Evolutionary conservation across 2,888 invertebrate species (phyloP).

Genomic region (Stratiomys singularior): DNA sequence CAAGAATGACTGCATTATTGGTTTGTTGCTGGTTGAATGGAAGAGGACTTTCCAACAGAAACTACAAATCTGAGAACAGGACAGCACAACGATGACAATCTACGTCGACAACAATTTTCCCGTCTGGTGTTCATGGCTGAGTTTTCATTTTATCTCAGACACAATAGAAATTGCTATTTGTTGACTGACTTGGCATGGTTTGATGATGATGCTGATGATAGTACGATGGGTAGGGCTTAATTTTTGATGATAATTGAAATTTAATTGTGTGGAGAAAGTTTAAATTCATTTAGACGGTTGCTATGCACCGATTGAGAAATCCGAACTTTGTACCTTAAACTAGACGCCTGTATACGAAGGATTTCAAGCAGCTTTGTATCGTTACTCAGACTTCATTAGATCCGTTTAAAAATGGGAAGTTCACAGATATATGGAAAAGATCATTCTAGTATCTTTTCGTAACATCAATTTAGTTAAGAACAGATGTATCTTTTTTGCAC

Average conservation of each 20-base stretch:
- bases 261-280: conserved; percentile 13
- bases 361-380: too few species aligned
- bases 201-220: not conserved
- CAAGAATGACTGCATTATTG: conserved; percentile 24
- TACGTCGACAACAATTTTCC: conserved; percentile 13
- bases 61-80: not conserved
- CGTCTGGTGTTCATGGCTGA: conserved; percentile 4
- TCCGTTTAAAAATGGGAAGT: too few species aligned
- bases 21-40: not conserved
- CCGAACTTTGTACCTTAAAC: too few species aligned
- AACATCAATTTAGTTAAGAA: too few species aligned
- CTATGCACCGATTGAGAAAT: too few species aligned
- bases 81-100: conserved; percentile 1
- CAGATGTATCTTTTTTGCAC: too few species aligned
- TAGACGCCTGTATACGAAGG: too few species aligned
- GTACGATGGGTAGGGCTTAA: not conserved
- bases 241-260: conserved; percentile 27
- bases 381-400: too few species aligned
- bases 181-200: conserved; percentile 1
- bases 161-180: conserved; percentile 13
- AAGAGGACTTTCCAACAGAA: not conserved
- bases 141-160: conserved; percentile 15
- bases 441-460: too few species aligned
- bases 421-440: too few species aligned
- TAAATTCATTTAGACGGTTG: too few species aligned